Percentiles rank a stretch among this genome's conserved stretches.
These are phyloP conservation scores for Gallinago solitaria DNA, from an alignment of 2,797 vertebrate species.

Conservation along the genomic window DNA sequence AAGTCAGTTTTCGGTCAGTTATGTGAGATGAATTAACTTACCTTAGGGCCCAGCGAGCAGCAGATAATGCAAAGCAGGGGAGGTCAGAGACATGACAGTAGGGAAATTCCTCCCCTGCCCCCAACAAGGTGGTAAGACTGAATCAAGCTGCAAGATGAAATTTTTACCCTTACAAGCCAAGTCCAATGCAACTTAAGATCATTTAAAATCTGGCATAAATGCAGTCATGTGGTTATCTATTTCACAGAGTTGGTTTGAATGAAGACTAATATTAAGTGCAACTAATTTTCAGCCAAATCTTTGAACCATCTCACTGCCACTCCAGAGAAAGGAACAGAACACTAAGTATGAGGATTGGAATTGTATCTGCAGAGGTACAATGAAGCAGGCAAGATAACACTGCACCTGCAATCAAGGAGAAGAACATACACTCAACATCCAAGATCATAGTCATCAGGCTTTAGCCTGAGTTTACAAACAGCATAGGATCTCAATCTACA, in stretches of 20 bases:
- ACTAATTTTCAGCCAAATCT: background rate
- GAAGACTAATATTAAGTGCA: background rate
- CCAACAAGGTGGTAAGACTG: background rate
- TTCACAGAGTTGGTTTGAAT: background rate
- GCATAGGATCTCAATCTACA: background rate
- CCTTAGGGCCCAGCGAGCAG: background rate
- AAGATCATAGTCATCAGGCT: background rate
- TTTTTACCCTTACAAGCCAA: background rate
- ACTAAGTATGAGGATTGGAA: background rate
- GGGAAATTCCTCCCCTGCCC: background rate
- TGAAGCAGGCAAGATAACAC: background rate
- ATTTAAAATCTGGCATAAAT: background rate
- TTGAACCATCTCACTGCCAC: background rate
- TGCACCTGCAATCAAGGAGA: background rate
- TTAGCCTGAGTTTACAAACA: background rate
- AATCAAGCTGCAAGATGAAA: background rate
- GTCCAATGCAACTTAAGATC: background rate
- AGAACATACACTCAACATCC: background rate
- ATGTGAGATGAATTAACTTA: background rate
- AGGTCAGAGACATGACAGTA: background rate
- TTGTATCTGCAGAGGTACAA: background rate
- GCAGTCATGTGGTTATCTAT: background rate
- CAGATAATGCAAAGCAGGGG: background rate
- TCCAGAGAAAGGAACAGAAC: background rate
- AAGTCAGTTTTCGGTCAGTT: background rate